Evolutionary conservation across 1,140 invertebrate species (phyloP), one percentile per base, ranked within the genome.

Genomic region (Thrips palmi): DNA sequence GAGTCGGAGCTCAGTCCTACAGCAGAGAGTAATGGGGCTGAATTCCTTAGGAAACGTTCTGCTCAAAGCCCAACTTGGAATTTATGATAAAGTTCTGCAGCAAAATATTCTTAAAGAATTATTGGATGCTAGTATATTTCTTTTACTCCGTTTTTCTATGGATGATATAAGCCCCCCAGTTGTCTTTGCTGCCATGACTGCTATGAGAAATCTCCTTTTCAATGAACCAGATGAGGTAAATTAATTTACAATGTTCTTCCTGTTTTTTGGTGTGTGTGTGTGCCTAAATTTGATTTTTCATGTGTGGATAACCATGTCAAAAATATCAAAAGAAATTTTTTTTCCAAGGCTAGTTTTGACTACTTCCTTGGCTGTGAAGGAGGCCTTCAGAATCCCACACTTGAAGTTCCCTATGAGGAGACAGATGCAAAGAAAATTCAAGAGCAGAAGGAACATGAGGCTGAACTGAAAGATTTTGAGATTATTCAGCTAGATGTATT

Each of bases 391-490:
- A n/a, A n/a, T n/a, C n/a, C n/a, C n/a, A n/a, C n/a, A n/a, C n/a
- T n/a, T n/a, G n/a, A n/a, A n/a, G n/a, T n/a, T n/a, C n/a, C n/a
- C n/a, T n/a, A n/a, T n/a, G n/a, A n/a, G n/a, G n/a, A n/a, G n/a
- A n/a, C n/a, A n/a, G n/a, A n/a, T n/a, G n/a, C n/a, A n/a, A n/a
- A n/a, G n/a, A n/a, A n/a, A n/a, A 56, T 64, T 30, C 58, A 62
- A 47, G 55, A 69, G 29, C 63, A 75, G 35, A 57, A 67, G 1
- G 65, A 69, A n/a, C 67, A 73, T 45, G 65, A 68, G 42, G 59
- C 62, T 41, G 71, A 72, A 48, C 60, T 85, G 31, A 84, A 83
- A 55, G 86, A 92, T 64, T 73, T 76, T 51, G 77, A 89, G 52
- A 55, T 91, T 31, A 70, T 75, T 7, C 80, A 80, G 59, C 62